Conservation (phyloP, 2,113 vertebrate genomes). For the Melanerpes aurifrons region DNA sequence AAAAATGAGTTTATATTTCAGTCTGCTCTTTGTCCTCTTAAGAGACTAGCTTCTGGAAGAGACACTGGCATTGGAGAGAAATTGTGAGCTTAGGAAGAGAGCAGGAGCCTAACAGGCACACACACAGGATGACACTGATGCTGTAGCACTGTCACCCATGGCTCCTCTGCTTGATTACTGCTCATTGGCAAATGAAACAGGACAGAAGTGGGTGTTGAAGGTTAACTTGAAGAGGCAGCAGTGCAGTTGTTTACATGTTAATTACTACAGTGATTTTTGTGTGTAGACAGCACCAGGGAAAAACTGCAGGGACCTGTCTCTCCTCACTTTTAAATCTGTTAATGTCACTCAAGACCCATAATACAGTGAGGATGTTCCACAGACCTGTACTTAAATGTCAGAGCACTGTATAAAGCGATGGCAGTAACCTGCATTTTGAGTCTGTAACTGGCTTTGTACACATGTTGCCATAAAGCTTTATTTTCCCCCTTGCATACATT, state of each 20-base stretch:
- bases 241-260: background rate
- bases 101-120: background rate
- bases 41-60: background rate
- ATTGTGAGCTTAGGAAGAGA: background rate
- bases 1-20: background rate
- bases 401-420: background rate
- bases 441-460: background rate
- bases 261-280: background rate
- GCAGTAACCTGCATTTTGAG: background rate
- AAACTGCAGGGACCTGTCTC: background rate
- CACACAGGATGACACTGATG: background rate
- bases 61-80: background rate
- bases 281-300: background rate
- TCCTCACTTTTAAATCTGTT: background rate
- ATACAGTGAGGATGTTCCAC: background rate
- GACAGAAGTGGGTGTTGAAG: background rate
- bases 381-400: background rate
- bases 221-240: background rate
- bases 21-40: background rate
- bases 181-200: background rate
- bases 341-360: background rate
- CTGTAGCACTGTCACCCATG: background rate
- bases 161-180: background rate
- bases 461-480: conserved; percentile 8
- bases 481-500: conserved; percentile 16